Base-by-base conservation (phyloP, 2,888 invertebrate species). In the Meteorus colon region DNA sequence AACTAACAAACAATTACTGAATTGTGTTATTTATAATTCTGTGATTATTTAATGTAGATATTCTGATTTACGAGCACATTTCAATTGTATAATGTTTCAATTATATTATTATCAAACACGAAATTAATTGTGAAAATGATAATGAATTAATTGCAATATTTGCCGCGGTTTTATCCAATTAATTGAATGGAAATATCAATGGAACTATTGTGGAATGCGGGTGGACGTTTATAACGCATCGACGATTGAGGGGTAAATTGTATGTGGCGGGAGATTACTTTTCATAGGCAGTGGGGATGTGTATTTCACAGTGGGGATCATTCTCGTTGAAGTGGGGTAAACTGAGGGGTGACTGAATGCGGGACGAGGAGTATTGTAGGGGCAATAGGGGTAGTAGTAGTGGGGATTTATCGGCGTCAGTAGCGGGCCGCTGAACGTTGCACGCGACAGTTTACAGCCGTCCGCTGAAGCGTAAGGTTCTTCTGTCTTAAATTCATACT, bases 371-470 rank as follows among this genome's bases (percentile, higher is more conserved):
- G 41, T 55, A 29, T 41, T 73, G 63, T 74, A 71, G 72, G 74
- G 31, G 74, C 34, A 62, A 70, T 59, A 74, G 10, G 14, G 79
- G 75, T 79, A 74, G 24, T 70, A 78, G 81, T 77, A 80, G 82
- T 78, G 82, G 79, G 79, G 79, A 75, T 83, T 81, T 80, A 81
- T 83, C 82, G 80, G 79, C 79, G 80, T 77, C 70, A 84, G 84
- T 87, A 84, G 88, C 87, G 86, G 87, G 88, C 86, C 83, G 85
- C 83, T 83, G 63, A 84, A 84, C 72, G 76, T 67, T 84, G 84
- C 88, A 89, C 89, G 89, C 89, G 88, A 86, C 89, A 89, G 89
- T 89, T 88, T 87, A 87, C 86, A 84, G 86, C 84, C 87, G 87
- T 85, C 86, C 82, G 83, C 82, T 85, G 85, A 81, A 79, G 82